A percentile compares a stretch with the other conserved stretches of the same genome.
Evolutionary conservation across 64 coral and sea anemone species (phyloP).

Genomic region (Acropora tenuis): DNA sequence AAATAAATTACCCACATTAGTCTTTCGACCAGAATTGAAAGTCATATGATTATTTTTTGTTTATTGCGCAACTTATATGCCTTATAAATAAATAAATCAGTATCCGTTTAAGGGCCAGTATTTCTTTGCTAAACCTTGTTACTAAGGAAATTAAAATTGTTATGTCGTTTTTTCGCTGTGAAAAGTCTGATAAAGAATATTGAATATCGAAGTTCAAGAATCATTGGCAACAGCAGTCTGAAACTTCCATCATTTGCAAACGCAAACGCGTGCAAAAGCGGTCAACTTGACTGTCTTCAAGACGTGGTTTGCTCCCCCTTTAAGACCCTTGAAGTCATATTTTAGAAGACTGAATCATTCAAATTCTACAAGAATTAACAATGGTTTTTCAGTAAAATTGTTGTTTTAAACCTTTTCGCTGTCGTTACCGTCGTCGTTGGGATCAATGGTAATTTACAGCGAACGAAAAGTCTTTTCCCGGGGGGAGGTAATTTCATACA

Average conservation of each 20-base stretch:
- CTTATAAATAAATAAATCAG: slow-evolving; percentile 1
- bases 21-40: background rate
- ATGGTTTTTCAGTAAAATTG: background rate
- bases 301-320: background rate
- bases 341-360: background rate
- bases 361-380: background rate
- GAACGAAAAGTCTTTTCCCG: background rate
- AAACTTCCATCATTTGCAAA: background rate
- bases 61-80: background rate
- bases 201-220: background rate
- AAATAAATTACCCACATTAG: background rate
- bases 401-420: background rate
- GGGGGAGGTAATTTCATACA: background rate
- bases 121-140: background rate
- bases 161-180: background rate
- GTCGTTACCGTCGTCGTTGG: background rate
- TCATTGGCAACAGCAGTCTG: too few relatives aligned
- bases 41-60: background rate
- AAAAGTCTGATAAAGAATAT: background rate
- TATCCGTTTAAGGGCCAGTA: background rate
- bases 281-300: background rate
- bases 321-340: background rate
- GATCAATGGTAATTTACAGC: background rate
- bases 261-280: background rate
- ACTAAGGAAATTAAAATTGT: background rate